phyloP scores from a whole-genome alignment of 2,113 vertebrate genomes.

The Brienomyrus brachyistius region DNA sequence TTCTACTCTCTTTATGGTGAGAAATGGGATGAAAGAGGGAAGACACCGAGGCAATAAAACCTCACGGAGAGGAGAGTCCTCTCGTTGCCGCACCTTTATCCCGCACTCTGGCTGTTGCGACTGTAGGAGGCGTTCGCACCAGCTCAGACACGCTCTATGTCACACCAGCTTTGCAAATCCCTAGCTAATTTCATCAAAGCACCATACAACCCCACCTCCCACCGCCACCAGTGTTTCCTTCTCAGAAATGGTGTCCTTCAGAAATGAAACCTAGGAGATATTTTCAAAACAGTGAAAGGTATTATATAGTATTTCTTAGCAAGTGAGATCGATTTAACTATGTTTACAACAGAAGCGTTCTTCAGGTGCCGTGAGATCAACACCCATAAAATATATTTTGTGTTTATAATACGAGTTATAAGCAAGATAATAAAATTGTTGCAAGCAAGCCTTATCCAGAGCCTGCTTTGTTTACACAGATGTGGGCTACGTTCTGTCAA shows the following conservation, averaged over 20 bases:
- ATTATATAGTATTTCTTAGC: background rate
- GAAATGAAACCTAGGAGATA: background rate
- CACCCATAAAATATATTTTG: background rate
- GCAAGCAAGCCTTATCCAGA: background rate
- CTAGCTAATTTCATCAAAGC: background rate
- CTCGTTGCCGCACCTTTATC: background rate
- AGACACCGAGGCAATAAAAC: background rate
- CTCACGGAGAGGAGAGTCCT: background rate
- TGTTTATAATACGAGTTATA: background rate
- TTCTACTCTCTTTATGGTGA: background rate
- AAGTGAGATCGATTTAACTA: background rate
- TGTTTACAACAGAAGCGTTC: background rate
- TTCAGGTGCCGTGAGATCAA: background rate
- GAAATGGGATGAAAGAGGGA: background rate
- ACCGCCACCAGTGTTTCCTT: background rate
- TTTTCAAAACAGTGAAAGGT: background rate
- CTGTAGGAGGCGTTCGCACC: background rate
- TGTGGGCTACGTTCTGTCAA: background rate
- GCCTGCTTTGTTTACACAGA: background rate
- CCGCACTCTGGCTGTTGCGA: background rate
- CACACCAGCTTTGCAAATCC: constrained; percentile 4
- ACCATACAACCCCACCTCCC: background rate
- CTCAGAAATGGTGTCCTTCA: background rate
- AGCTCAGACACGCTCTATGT: background rate
- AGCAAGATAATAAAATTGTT: background rate